Base-by-base conservation (phyloP, 2,113 vertebrate genomes). In the Mormyrus lacerda region DNA sequence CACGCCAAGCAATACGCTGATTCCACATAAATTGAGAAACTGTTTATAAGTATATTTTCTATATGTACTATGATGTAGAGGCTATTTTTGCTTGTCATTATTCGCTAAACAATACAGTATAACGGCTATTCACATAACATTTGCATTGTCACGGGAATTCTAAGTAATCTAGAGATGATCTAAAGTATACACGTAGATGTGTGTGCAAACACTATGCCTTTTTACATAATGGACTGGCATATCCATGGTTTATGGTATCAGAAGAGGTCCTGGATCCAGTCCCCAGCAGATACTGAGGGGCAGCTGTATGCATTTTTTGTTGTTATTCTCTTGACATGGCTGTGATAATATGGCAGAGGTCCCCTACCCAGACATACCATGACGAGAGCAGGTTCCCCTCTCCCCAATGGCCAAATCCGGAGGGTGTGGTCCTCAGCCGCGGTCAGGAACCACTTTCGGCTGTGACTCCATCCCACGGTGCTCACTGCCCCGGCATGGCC, bases 401-500 rank as follows among this genome's bases (percentile, higher is more conserved):
- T 93, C 86, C 89, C 91, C 11, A 90, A 89, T 69, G 96, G 95
- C 97, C 98, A 98, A 90, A 98, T 89, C 89, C 94, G 92, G 58
- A 97, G 58, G 2, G 95, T 96, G 92, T 91, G 93, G 91, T 98
- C 97, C 90, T 95, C 95, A 91, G 97, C 96, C 0, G 95, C 90
- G 73, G 97, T 97, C 90, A 98, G 90, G 93, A 97, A 94, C 95
- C 94, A 96, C 87, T 93, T 95, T 91, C 93, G 95, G 89, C 95
- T 92, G 44, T 96, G 96, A 93, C 97, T 98, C 97, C 98, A 97
- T 89, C 93, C 94, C 91, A 98, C 91, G 53, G 93, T 93, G 90
- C 91, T 95, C 93, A 98, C 93, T 1, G 96, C 94, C 91, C 96
- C 96, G 89, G 97, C 94, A 4, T 98, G 97, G 89, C 97, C 98